These are phyloP conservation scores for Anguilla rostrata DNA, from an alignment of 2,113 vertebrate genomes.

Conservation along the genomic window DNA sequence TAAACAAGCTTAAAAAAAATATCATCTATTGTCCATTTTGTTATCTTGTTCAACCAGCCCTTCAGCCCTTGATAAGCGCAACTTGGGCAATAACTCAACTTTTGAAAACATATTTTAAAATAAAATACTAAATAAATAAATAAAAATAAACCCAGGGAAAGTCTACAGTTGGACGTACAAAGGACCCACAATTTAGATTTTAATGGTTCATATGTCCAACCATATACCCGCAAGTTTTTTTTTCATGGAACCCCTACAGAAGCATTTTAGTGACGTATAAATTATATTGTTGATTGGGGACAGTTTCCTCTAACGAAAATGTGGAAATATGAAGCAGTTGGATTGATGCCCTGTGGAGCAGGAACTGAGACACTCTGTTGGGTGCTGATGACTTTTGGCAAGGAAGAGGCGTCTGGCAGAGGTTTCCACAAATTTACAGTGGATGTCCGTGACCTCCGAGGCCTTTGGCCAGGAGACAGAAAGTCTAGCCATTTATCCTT, in stretches of 20 bases:
- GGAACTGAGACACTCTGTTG: not conserved
- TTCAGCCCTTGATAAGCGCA: not conserved
- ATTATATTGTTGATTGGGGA: not conserved
- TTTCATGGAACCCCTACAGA: not conserved
- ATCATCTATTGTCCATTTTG: not conserved
- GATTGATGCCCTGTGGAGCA: not conserved
- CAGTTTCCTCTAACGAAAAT: not conserved
- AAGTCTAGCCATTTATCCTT: not conserved
- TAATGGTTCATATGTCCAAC: not conserved
- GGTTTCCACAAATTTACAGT: not conserved
- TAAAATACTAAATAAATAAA: too few relatives aligned
- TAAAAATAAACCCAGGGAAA: not conserved
- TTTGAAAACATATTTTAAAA: not conserved
- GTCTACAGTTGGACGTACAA: not conserved
- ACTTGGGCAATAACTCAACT: not conserved
- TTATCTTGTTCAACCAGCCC: not conserved
- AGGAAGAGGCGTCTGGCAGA: not conserved
- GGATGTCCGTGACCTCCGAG: not conserved
- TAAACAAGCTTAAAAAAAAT: not conserved
- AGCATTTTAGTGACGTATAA: not conserved
- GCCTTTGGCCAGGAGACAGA: not conserved
- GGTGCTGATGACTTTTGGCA: conserved; percentile 2
- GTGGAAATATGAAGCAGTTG: not conserved
- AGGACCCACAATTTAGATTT: not conserved
- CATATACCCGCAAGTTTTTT: not conserved